These are phyloP conservation scores for Leptinotarsa peninsularis DNA, from an alignment of 2,888 invertebrate species.

Conservation along the genomic window DNA sequence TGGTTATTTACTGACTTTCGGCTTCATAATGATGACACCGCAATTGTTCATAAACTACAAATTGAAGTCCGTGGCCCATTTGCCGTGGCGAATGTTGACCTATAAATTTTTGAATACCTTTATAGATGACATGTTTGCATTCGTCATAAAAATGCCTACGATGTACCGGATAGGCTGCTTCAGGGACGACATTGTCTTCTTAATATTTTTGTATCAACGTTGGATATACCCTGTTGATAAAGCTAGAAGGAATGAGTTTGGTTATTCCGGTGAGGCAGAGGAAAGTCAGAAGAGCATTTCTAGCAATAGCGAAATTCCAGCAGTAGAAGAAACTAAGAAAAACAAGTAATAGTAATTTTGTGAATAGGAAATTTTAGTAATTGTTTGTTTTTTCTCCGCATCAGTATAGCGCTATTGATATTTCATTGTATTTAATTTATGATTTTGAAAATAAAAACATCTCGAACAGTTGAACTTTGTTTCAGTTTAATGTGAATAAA, in stretches of 20 bases:
- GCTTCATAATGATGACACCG: slow-evolving; percentile 99
- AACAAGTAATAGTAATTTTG: slow-evolving; percentile 42
- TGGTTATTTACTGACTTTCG: slow-evolving; percentile 97
- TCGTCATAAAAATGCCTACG: slow-evolving; percentile 99
- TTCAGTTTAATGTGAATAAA: too few species aligned
- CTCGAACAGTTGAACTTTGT: too few species aligned
- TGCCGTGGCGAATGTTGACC: slow-evolving; percentile 99
- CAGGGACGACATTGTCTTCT: slow-evolving; percentile 98
- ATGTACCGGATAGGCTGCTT: slow-evolving; percentile 98
- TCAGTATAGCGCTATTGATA: slow-evolving; percentile 21
- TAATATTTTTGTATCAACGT: slow-evolving; percentile 98
- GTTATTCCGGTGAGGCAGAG: slow-evolving; percentile 85
- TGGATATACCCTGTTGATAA: slow-evolving; percentile 99
- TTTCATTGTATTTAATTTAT: too few species aligned
- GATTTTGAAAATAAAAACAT: too few species aligned
- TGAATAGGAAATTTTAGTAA: slow-evolving; percentile 1
- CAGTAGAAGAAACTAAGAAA: slow-evolving; percentile 46
- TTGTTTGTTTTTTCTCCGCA: background rate
- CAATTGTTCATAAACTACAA: slow-evolving; percentile 99
- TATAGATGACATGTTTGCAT: slow-evolving; percentile 99
- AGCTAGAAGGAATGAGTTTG: slow-evolving; percentile 96
- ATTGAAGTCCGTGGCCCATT: slow-evolving; percentile 97
- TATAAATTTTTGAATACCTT: slow-evolving; percentile 99
- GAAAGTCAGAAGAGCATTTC: slow-evolving; percentile 45
- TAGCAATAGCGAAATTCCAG: slow-evolving; percentile 32